Percentiles rank a stretch among this genome's conserved stretches.
Evolutionary conservation across 2,113 vertebrate genomes (phyloP).

Genomic region (Rhinichthys klamathensis): DNA sequence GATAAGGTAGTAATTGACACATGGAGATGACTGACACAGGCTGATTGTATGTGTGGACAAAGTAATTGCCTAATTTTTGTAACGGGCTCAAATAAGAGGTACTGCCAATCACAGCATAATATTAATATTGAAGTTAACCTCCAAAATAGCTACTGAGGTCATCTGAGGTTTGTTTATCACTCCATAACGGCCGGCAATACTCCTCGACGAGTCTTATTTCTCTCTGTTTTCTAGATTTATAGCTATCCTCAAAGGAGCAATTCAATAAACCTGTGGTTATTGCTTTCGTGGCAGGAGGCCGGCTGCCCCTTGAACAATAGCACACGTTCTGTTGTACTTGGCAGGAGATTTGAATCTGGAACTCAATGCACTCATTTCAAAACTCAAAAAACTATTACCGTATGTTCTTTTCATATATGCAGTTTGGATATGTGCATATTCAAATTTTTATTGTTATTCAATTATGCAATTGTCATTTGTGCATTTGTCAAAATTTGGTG

Average conservation of each 20-base stretch:
- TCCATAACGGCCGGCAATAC: background rate
- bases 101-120: slow-evolving; percentile 22
- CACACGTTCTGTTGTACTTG: slow-evolving; percentile 62
- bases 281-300: slow-evolving; percentile 70
- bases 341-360: slow-evolving; percentile 63
- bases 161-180: slow-evolving; percentile 5
- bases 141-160: background rate
- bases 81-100: background rate
- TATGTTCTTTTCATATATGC: background rate
- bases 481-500: background rate
- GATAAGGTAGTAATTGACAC: background rate
- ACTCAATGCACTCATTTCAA: slow-evolving; percentile 39
- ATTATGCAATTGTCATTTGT: background rate
- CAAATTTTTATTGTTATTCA: background rate
- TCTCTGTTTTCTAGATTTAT: slow-evolving; percentile 7
- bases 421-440: background rate
- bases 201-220: slow-evolving; percentile 21
- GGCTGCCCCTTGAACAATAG: slow-evolving; percentile 57
- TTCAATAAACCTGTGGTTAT: slow-evolving; percentile 73
- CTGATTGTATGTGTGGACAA: slow-evolving; percentile 6
- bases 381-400: too few species aligned
- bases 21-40: background rate
- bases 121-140: slow-evolving; percentile 11
- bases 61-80: slow-evolving; percentile 7
- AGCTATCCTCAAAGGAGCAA: slow-evolving; percentile 25